Percentiles rank a stretch among this genome's conserved stretches.
phyloP scores from a whole-genome alignment of 2,113 vertebrate genomes.

The Chionodraco myersi region DNA sequence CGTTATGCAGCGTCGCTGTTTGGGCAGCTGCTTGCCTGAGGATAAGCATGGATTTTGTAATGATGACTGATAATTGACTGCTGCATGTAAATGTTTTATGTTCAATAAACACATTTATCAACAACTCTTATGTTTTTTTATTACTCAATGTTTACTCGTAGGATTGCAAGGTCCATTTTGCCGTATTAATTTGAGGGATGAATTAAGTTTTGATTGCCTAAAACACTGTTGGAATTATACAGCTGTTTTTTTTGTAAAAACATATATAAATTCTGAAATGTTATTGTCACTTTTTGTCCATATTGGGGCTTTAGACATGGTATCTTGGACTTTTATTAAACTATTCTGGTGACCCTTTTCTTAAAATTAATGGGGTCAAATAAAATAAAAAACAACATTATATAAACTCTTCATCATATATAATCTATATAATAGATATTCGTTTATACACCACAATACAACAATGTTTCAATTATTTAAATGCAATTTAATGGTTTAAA shows the following conservation, averaged over 20 bases:
- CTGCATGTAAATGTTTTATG: conserved; percentile 38
- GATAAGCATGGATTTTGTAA: conserved; percentile 34
- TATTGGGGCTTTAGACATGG: not conserved
- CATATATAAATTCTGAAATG: not conserved
- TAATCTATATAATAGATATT: too few species aligned
- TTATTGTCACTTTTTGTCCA: too few species aligned
- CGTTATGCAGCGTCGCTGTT: not conserved
- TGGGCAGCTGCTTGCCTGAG: conserved; percentile 5
- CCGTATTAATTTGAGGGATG: not conserved
- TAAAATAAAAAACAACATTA: not conserved
- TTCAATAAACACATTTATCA: conserved; percentile 56
- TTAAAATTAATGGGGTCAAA: not conserved
- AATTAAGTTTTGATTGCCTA: not conserved
- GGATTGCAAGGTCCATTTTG: not conserved
- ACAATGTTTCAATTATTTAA: not conserved
- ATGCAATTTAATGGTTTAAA: too few species aligned
- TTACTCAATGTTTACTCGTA: not conserved
- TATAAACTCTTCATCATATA: not conserved
- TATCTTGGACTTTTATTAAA: too few species aligned
- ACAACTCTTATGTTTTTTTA: not conserved
- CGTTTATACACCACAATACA: too few species aligned
- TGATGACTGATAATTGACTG: conserved; percentile 19
- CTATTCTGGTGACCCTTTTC: not conserved
- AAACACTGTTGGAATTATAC: not conserved
- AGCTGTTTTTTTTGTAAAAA: not conserved